Conservation (phyloP, 1,140 invertebrate genomes). For the Atta cephalotes region DNA sequence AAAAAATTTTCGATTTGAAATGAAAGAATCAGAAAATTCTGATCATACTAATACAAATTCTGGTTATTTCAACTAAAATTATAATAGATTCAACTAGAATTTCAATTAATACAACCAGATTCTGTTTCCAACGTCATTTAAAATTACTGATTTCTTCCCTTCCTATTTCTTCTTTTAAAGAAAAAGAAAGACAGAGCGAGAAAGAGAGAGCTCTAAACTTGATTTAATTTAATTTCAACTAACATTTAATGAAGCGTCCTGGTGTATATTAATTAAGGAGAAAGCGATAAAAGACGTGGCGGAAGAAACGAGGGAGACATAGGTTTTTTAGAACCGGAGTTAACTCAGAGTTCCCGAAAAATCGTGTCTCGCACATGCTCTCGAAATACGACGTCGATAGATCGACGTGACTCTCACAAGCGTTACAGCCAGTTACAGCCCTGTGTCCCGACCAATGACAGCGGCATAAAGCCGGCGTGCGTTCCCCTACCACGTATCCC, state of each 20-base stretch:
- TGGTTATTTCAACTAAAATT: no score
- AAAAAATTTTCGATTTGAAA: no score
- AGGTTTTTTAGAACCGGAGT: background rate
- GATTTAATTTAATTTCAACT: background rate
- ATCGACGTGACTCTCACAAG: background rate
- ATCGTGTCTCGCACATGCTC: background rate
- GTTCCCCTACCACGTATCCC: slow-evolving; percentile 39
- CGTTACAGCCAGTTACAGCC: slow-evolving; percentile 75
- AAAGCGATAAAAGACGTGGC: background rate
- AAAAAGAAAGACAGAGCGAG: background rate
- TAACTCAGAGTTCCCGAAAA: background rate
- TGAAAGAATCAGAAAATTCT: no score
- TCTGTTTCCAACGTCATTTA: background rate
- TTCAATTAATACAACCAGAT: no score
- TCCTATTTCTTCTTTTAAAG: background rate
- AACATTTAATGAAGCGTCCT: background rate
- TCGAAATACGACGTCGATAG: background rate
- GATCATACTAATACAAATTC: no score
- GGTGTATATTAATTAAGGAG: slow-evolving; percentile 22
- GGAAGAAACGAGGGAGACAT: background rate
- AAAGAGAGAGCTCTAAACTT: background rate
- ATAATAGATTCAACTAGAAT: no score
- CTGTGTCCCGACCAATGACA: slow-evolving; percentile 74
- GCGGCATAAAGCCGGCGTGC: slow-evolving; percentile 63
- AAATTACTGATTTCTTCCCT: background rate